Base-by-base conservation (phyloP, 1,140 invertebrate genomes). In the Maconellicoccus hirsutus region DNA sequence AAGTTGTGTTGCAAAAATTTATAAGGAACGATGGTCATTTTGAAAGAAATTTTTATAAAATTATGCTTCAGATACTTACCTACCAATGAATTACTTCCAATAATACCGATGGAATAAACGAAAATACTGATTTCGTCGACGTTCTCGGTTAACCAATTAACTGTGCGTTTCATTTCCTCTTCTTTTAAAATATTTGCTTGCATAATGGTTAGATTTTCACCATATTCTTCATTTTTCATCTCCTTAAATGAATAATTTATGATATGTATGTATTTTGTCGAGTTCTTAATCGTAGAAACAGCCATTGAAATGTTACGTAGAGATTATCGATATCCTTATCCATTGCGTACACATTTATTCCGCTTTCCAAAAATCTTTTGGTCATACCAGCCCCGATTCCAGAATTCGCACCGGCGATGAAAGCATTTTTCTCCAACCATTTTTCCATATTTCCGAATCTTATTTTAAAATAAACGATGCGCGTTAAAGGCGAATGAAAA, bases 381-480 rank as follows among this genome's bases (percentile, higher is more conserved):
- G 77, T 75, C 71, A 80, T 79, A 26, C 78, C 79, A 22, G 79
- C 79, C 0, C 85, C 85, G 69, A 86, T 85, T 1, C 84, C 84
- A 59, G 78, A 79, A 59, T 81, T 83, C 1, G 83, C 82, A 4
- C 84, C 84, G 2, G 84, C 85, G 22, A 86, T 83, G 26, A 86
- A 74, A n/a, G 83, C 84, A 25, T 81, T 81, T 74, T 82, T 81
- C 19, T 80, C 82, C 69, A 39, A 72, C 84, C 84, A 86, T 12
- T 82, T 78, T 69, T 85, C 79, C 82, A 85, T 85, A 23, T 52
- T 52, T 8, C 4, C 42, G 4, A 52, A 8, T 52, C 16, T 6
- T 8, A 8, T 19, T 52, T 52, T 4, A 14, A 52, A 52, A 52
- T 16, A 33, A 52, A 52, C n/a, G 42, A 19, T 16, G 29, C 4